Percentiles rank a stretch among this genome's conserved stretches.
These are phyloP conservation scores for Centruroides vittatus DNA, from an alignment of 1,140 invertebrate species.

Conservation along the genomic window DNA sequence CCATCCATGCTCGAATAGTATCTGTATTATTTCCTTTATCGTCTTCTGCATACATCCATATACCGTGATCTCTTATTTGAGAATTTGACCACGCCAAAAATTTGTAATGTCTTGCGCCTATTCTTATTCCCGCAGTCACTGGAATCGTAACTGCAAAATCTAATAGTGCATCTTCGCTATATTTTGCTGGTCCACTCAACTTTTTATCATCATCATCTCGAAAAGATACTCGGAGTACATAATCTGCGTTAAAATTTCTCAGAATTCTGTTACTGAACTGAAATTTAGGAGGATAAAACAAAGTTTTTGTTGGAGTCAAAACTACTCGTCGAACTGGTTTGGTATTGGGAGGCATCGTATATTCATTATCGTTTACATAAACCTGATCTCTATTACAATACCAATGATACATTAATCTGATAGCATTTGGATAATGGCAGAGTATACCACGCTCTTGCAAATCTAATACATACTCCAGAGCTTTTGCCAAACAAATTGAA, in stretches of 20 bases:
- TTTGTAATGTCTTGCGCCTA: conserved; percentile 17
- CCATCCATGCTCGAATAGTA: conserved; percentile 24
- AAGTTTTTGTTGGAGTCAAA: conserved; percentile 18
- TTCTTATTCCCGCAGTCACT: conserved; percentile 13
- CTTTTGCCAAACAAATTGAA: not conserved
- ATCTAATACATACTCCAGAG: not conserved
- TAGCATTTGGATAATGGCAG: not conserved
- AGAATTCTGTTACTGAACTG: conserved; percentile 22
- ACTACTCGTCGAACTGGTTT: conserved; percentile 14
- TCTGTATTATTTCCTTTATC: conserved; percentile 12
- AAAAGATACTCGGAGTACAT: conserved; percentile 21
- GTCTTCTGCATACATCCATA: conserved; percentile 22
- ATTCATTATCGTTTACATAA: conserved; percentile 13
- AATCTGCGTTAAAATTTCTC: conserved; percentile 20
- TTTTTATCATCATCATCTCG: conserved; percentile 18
- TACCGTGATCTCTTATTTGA: conserved; percentile 23
- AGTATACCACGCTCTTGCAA: conserved; percentile 4
- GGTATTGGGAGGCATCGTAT: conserved; percentile 14
- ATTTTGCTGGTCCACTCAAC: conserved; percentile 8
- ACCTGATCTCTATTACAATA: not conserved
- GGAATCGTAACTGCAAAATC: not conserved
- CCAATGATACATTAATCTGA: not conserved
- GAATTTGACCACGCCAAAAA: conserved; percentile 25
- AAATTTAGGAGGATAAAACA: conserved; percentile 22
- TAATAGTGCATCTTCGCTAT: conserved; percentile 2